Conservation (phyloP, 2,113 vertebrate genomes). For the Catharus bicknelli region DNA sequence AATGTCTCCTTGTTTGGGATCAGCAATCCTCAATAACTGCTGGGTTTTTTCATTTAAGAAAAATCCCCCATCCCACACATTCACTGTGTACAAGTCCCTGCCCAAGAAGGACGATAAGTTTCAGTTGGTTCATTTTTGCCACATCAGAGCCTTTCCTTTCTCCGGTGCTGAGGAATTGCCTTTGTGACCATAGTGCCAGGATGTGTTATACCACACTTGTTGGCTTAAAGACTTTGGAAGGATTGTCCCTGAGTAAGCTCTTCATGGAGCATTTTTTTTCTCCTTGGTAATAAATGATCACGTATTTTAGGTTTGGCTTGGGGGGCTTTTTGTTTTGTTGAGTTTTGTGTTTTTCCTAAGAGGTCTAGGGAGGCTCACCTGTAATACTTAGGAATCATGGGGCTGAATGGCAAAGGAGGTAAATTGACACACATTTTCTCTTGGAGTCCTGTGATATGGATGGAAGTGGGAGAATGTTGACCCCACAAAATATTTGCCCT, state of each 20-base stretch:
- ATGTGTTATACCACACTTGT: neutral
- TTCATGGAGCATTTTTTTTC: neutral
- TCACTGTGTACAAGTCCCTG: neutral
- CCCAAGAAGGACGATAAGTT: neutral
- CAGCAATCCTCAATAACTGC: neutral
- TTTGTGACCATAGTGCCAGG: neutral
- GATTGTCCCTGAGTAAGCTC: neutral
- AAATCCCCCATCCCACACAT: neutral
- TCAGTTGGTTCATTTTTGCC: neutral
- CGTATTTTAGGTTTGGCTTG: neutral
- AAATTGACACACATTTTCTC: neutral
- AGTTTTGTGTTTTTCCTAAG: neutral
- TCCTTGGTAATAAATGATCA: neutral
- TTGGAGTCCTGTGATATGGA: neutral
- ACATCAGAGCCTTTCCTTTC: neutral
- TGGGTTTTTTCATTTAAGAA: neutral
- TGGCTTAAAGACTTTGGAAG: neutral
- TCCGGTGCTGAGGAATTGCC: rapidly evolving
- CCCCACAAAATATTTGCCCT: neutral
- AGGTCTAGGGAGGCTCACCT: neutral
- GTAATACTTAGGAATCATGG: neutral
- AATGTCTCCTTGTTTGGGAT: neutral
- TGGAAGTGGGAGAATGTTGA: neutral
- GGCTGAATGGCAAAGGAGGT: neutral
- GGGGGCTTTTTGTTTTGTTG: rapidly evolving